Evolutionary conservation across 2,113 vertebrate species (phyloP).

Genomic region (Apteryx owenii): DNA sequence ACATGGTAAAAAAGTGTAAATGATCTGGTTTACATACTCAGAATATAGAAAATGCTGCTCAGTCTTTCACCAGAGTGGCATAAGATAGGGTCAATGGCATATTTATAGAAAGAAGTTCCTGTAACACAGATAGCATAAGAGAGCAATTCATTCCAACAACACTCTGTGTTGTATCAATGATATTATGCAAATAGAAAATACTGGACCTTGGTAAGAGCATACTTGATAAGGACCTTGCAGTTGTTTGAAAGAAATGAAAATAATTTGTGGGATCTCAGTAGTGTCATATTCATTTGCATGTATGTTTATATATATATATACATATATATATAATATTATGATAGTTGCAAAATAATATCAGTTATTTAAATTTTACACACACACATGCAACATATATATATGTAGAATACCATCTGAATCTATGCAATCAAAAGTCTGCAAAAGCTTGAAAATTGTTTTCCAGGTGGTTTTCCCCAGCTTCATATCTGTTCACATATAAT

Average conservation of each 20-base stretch:
- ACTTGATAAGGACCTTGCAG: not conserved
- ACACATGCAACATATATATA: no score
- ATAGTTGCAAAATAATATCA: not conserved
- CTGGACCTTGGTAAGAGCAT: not conserved
- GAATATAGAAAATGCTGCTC: not conserved
- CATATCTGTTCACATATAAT: not conserved
- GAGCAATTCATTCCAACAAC: not conserved
- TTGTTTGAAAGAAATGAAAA: not conserved
- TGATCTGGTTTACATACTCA: not conserved
- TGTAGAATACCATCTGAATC: not conserved
- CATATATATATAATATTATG: not conserved
- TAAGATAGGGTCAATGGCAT: not conserved
- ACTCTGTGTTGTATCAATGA: not conserved
- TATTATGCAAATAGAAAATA: not conserved
- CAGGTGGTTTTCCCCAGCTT: not conserved
- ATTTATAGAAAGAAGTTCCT: not conserved
- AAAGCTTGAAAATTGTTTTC: not conserved
- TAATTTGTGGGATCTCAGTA: not conserved
- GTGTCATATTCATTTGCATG: not conserved
- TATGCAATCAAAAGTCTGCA: not conserved
- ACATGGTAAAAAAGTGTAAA: not conserved
- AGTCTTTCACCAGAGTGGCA: not conserved
- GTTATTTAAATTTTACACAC: not conserved
- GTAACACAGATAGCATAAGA: not conserved
- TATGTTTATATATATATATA: not conserved